Percentiles rank a stretch among this genome's conserved stretches.
These are phyloP conservation scores for Bursaphelenchus okinawaensis DNA, from an alignment of 2,888 invertebrate genomes.

Conservation along the genomic window DNA sequence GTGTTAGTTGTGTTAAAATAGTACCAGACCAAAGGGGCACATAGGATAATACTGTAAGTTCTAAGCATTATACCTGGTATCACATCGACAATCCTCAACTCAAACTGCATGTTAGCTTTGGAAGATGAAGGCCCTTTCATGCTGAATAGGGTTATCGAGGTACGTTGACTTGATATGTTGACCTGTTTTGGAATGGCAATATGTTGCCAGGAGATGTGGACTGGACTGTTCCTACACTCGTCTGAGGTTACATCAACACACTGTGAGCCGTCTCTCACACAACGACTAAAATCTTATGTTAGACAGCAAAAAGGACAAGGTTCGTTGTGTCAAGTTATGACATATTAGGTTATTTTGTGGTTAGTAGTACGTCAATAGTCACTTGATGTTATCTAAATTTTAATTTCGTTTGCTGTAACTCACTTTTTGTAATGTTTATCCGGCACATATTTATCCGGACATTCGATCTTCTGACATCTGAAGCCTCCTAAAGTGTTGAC, in stretches of 20 bases:
- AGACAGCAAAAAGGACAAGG: not conserved
- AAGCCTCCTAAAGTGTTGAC: slow-evolving; percentile 82
- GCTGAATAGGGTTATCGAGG: slow-evolving; percentile 75
- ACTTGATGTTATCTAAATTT: slow-evolving; percentile 1
- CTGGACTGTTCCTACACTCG: slow-evolving; percentile 71
- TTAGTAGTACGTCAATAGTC: too few species aligned
- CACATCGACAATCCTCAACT: slow-evolving; percentile 58
- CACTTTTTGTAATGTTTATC: slow-evolving; percentile 77
- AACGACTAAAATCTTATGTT: slow-evolving; percentile 67
- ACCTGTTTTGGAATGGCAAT: slow-evolving; percentile 80
- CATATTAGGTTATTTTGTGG: too few species aligned
- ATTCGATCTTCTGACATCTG: slow-evolving; percentile 78
- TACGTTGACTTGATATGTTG: slow-evolving; percentile 64
- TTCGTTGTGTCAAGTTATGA: not conserved
- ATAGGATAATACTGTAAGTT: not conserved
- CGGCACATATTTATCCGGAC: slow-evolving; percentile 76
- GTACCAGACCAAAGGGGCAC: not conserved
- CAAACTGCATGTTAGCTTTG: slow-evolving; percentile 59
- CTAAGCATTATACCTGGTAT: slow-evolving; percentile 31
- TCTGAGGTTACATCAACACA: slow-evolving; percentile 70
- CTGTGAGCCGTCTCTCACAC: slow-evolving; percentile 69
- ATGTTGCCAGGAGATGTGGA: slow-evolving; percentile 84
- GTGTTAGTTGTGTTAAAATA: slow-evolving; percentile 5
- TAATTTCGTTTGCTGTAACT: slow-evolving; percentile 55
- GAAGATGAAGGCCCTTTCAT: slow-evolving; percentile 57